A percentile compares a stretch with the other conserved stretches of the same genome.
Evolutionary conservation across 2,888 invertebrate species (phyloP).

Genomic region (Platynereis dumerilii): DNA sequence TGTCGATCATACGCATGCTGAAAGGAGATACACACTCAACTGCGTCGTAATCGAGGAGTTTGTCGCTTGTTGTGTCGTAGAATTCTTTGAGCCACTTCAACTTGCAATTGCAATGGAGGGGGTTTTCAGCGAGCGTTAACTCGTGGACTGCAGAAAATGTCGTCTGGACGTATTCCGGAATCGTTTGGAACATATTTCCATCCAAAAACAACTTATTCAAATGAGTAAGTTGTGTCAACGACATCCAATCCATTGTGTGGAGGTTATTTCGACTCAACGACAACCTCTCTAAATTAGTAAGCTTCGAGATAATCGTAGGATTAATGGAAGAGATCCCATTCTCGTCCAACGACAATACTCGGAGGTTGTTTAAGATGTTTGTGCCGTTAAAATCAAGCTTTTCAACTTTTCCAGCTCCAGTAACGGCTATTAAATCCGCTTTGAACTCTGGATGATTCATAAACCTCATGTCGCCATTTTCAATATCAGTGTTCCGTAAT

Average conservation of each 20-base stretch:
- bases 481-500: constrained; percentile 26
- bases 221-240: constrained; percentile 25
- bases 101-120: constrained; percentile 38
- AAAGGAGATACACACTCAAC: constrained; percentile 33
- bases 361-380: constrained; percentile 5
- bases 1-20: constrained; percentile 8
- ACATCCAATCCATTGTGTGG: constrained; percentile 28
- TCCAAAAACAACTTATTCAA: constrained; percentile 34
- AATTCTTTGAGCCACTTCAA: constrained; percentile 34
- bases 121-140: constrained; percentile 31
- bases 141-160: constrained; percentile 36
- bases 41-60: constrained; percentile 26
- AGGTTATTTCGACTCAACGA: constrained; percentile 32
- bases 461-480: constrained; percentile 23
- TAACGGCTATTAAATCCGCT: constrained; percentile 24
- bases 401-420: constrained; percentile 19
- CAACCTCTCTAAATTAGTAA: constrained; percentile 19
- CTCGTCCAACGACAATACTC: constrained; percentile 6
- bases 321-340: constrained; percentile 11
- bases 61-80: constrained; percentile 30
- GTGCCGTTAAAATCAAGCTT: constrained; percentile 24
- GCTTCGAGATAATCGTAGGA: constrained; percentile 10
- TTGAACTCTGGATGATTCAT: constrained; percentile 29
- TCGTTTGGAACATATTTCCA: constrained; percentile 32
- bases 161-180: constrained; percentile 26